Base-by-base conservation (phyloP, 1,140 invertebrate genomes). In the Patella vulgata region DNA sequence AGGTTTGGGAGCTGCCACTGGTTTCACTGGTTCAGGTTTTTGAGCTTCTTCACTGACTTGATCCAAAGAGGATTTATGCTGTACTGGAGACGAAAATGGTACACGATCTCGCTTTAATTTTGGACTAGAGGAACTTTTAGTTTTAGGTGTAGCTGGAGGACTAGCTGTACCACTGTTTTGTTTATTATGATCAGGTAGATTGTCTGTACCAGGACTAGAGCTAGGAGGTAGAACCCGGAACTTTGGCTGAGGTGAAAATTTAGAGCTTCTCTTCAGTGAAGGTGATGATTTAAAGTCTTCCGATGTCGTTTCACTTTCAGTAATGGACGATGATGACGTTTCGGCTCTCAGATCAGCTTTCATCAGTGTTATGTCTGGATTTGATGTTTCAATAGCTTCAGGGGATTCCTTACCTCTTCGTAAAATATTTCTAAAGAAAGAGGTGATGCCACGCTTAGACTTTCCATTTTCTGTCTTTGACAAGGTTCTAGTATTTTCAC, bases 341-440 rank as follows among this genome's bases (percentile, higher is more conserved):
- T 64, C 62, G 0, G 54, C 31, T 42, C 43, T 64, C 25, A 44
- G 14, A 8, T 59, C 58, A 12, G 46, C 17, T 42, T 56, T 66
- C 11, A 28, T 27, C 1, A 69, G 62, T n/a, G 66, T 64, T 12
- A 70, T 55, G 30, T 70, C 68, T 21, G 73, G 70, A 50, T 72
- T 75, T 17, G 43, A 51, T n/a, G 61, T 62, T 27, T 63, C 67
- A 44, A 59, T 47, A 12, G 46, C 47, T 28, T 73, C 71, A 3
- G 60, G 42, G 42, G 74, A 73, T 40, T 80, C 78, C 28, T 59
- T 50, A 0, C 78, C 75, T 44, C 76, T 56, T 5, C 75, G 60
- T 25, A 80, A 59, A 30, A 80, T 70, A 59, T 70, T 75, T 44
- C 67, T 64, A 54, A 80, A 80, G 51, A 80, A 79, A 2, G 73